Base-by-base conservation (phyloP, 2,797 vertebrate species). In the Serranus cabrilla region DNA sequence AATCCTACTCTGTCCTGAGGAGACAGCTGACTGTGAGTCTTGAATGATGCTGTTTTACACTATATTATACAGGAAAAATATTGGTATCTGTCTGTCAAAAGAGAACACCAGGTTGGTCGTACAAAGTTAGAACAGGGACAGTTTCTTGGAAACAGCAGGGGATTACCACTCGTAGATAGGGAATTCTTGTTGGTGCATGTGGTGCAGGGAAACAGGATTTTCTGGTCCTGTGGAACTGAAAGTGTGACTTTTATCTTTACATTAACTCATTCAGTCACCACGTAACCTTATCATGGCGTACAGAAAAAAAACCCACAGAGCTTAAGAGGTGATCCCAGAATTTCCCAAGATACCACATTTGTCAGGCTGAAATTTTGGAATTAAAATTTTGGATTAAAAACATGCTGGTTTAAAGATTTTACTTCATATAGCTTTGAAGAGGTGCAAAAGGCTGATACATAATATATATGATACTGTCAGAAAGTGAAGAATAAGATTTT, bases 11-110 rank as follows among this genome's bases (percentile, higher is more conserved):
- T 1, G 64, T 83, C 40, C 78, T 92, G 43, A 47, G 81, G 20
- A 74, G 82, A 58, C 82, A 89, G 37, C 77, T 93, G 34, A 91
- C 80, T 2, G 92, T 93, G 75, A 92, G 91, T 78, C 57, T n/a
- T 46, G 1, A 54, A 16, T 21, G 13, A 64, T 16, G 13, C 20
- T n/a, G 5, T 18, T 27, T 54, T 2, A 40, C 8, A 7, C 16
- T 1, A 0, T 18, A 0, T 39, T 27, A 9, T 1, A n/a, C 21
- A 5, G 11, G 6, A 11, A 12, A 17, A 11, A n/a, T 11, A 5
- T 1, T 27, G 3, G 5, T 17, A 45, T 34, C 11, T 17, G 11
- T 17, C 11, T 8, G 5, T 42, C 1, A 23, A 5, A 46, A 21
- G 20, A 25, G 7, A 18, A 42, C 0, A 16, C 12, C 21, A 49